Conservation (phyloP, 2,797 vertebrate genomes). For the Gymnoscopelus braueri region DNA sequence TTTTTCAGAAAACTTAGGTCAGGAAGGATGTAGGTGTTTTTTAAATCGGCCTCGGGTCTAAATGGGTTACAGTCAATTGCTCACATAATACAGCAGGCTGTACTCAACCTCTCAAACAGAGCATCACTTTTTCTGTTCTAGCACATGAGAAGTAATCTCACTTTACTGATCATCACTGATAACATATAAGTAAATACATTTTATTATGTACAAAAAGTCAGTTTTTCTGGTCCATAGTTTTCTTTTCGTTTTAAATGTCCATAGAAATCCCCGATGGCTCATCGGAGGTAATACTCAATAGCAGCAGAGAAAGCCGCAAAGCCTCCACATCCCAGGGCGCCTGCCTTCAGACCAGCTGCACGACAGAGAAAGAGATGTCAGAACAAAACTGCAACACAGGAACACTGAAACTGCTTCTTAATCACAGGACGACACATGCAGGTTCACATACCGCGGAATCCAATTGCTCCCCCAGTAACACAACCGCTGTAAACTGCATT, state of each 20-base stretch:
- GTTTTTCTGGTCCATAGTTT: constrained; percentile 17
- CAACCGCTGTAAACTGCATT: constrained; percentile 96
- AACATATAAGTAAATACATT: no score
- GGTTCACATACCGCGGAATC: constrained; percentile 88
- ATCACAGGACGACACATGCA: not conserved
- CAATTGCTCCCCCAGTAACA: constrained; percentile 94
- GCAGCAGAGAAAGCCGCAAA: constrained; percentile 97
- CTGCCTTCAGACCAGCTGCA: constrained; percentile 93
- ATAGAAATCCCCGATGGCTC: constrained; percentile 49
- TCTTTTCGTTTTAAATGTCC: constrained; percentile 5
- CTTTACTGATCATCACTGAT: no score
- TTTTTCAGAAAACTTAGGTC: no score
- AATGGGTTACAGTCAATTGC: no score
- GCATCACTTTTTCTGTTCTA: no score
- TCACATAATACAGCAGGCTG: no score
- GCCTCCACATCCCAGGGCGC: constrained; percentile 92
- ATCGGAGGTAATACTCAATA: constrained; percentile 95
- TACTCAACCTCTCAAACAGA: no score
- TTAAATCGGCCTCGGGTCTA: no score
- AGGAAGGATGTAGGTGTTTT: no score
- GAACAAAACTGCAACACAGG: not conserved
- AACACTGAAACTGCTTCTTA: not conserved
- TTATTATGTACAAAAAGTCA: not conserved
- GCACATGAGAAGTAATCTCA: no score
- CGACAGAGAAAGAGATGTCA: constrained; percentile 2